These are phyloP conservation scores for Triops longicaudatus DNA, from an alignment of 1,140 invertebrate species.

Conservation along the genomic window DNA sequence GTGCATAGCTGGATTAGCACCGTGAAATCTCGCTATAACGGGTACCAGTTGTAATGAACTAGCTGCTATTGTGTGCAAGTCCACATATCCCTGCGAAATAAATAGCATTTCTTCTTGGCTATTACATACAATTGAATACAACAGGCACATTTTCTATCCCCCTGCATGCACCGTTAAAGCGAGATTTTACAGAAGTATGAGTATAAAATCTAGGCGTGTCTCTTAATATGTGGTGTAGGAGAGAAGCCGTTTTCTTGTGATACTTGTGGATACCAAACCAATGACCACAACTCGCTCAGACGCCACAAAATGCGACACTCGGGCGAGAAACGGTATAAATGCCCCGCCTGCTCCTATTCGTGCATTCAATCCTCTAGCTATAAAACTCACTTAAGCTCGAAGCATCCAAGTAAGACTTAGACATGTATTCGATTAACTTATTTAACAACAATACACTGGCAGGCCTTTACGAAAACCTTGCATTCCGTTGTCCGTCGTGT, in stretches of 20 bases:
- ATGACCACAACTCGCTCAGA: slow-evolving; percentile 71
- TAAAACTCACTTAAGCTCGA: slow-evolving; percentile 49
- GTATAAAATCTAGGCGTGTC: not conserved
- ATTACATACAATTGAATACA: too few relatives aligned
- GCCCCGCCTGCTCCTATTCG: slow-evolving; percentile 57
- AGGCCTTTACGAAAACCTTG: slow-evolving; percentile 8
- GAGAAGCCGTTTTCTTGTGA: slow-evolving; percentile 74
- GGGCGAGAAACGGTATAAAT: slow-evolving; percentile 56
- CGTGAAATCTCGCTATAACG: too few relatives aligned
- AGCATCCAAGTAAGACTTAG: slow-evolving; percentile 39
- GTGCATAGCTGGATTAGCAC: too few relatives aligned
- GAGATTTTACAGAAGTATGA: too few relatives aligned
- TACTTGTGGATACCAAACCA: slow-evolving; percentile 61
- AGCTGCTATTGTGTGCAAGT: too few relatives aligned
- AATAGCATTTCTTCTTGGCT: too few relatives aligned
- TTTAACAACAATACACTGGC: not conserved
- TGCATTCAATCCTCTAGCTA: slow-evolving; percentile 58
- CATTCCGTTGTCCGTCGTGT: not conserved
- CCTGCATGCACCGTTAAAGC: too few relatives aligned
- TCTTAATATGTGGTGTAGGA: slow-evolving; percentile 36
- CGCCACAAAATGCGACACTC: slow-evolving; percentile 68
- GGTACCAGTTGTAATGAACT: too few relatives aligned
- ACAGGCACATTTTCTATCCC: too few relatives aligned
- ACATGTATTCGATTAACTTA: not conserved
- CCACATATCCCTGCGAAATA: too few relatives aligned